Conservation (phyloP, 2,888 invertebrate species). For the Psylliodes chrysocephalus region DNA sequence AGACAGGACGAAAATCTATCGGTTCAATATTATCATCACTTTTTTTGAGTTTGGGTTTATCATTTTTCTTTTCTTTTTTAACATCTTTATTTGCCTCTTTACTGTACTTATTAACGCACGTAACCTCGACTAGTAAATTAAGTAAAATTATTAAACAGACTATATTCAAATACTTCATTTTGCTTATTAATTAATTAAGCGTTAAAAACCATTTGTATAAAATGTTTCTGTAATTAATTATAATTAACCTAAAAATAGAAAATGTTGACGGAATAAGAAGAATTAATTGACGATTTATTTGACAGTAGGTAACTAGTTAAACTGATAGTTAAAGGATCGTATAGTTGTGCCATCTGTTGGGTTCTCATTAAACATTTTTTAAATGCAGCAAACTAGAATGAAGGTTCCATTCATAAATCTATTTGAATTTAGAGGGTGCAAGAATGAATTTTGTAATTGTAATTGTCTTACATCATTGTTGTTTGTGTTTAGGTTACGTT, state of each 20-base stretch:
- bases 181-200: too few relatives aligned
- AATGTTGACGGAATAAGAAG: too few relatives aligned
- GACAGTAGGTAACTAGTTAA: too few relatives aligned
- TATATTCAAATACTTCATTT: conserved; percentile 11
- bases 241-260: too few relatives aligned
- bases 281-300: too few relatives aligned
- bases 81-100: conserved; percentile 66
- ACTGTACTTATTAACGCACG: conserved; percentile 72
- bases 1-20: conserved; percentile 56
- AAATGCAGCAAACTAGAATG: too few relatives aligned
- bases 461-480: conserved; percentile 41
- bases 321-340: too few relatives aligned
- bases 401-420: too few relatives aligned
- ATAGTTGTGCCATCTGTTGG: too few relatives aligned
- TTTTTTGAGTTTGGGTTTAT: conserved; percentile 22
- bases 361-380: too few relatives aligned
- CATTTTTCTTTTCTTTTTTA: conserved; percentile 59
- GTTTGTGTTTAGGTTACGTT: conserved; percentile 42
- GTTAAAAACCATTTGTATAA: too few relatives aligned
- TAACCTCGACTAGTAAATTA: conserved; percentile 15
- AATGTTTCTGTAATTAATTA: too few relatives aligned
- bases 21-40: conserved; percentile 12
- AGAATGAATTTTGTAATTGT: neutral
- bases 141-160: conserved; percentile 11
- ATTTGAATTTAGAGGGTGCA: neutral